Evolutionary conservation across 2,797 vertebrate species (phyloP).

Genomic region (Gallinago nigripennis): DNA sequence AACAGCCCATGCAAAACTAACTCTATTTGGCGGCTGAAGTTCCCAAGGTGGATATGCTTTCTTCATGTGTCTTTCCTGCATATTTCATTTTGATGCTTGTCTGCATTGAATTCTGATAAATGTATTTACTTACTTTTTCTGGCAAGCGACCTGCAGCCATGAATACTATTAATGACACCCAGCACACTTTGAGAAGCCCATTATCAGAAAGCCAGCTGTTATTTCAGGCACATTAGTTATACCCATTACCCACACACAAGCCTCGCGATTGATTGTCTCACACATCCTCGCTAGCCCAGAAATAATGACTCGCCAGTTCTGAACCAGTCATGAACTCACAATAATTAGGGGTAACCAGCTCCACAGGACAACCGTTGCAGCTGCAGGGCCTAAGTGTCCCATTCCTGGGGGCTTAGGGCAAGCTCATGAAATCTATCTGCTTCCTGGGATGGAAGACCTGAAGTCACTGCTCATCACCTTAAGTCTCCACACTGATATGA

Average conservation of each 20-base stretch:
- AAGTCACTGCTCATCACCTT: neutral
- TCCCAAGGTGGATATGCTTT: neutral
- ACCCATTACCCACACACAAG: conserved; percentile 22
- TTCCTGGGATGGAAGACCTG: neutral
- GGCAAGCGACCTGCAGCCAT: conserved; percentile 19
- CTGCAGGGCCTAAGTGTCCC: neutral
- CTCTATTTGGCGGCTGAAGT: neutral
- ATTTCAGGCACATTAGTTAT: conserved; percentile 46
- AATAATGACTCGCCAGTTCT: neutral
- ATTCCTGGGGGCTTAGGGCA: neutral
- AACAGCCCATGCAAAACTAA: neutral
- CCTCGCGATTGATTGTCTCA: neutral
- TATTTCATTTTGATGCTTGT: conserved; percentile 8
- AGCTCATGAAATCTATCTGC: neutral
- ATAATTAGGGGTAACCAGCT: neutral
- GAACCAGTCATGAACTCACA: neutral
- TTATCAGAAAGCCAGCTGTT: conserved; percentile 39
- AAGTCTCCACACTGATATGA: neutral
- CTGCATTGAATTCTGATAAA: conserved; percentile 23
- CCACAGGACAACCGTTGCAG: neutral
- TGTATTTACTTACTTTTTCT: conserved; percentile 39
- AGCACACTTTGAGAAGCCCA: conserved; percentile 25
- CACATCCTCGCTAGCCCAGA: neutral
- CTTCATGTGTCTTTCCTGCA: neutral
- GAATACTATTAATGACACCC: conserved; percentile 49